phyloP scores from a whole-genome alignment of 2,797 vertebrate species.

The Carcharodon carcharias region DNA sequence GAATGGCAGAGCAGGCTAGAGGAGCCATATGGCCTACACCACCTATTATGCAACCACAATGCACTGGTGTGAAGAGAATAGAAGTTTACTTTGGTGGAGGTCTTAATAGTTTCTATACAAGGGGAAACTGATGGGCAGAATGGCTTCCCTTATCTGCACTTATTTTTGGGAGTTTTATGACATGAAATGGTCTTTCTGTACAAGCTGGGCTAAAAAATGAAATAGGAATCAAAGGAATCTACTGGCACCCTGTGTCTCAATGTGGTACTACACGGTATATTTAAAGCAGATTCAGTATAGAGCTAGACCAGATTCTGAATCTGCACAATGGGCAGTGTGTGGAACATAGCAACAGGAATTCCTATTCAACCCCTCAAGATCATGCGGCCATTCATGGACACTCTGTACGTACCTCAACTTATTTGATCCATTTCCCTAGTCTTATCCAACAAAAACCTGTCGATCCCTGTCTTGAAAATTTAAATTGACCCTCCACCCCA shows the following conservation, averaged over 20 bases:
- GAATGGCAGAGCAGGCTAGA: background rate
- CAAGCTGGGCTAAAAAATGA: background rate
- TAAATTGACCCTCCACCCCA: background rate
- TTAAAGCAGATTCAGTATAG: no score
- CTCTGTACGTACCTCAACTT: background rate
- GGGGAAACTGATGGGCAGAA: background rate
- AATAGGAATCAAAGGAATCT: background rate
- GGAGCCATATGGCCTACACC: background rate
- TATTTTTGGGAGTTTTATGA: background rate
- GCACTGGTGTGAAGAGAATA: background rate
- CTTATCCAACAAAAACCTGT: background rate
- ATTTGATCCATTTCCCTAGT: background rate
- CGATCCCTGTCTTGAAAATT: background rate
- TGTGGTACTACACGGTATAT: background rate
- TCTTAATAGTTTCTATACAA: background rate
- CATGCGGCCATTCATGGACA: background rate
- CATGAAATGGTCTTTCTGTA: background rate
- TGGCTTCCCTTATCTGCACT: background rate
- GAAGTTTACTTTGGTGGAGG: background rate
- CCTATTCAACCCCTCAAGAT: background rate
- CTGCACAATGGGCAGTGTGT: background rate
- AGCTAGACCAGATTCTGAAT: background rate
- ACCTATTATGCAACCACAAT: background rate
- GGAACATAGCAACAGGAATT: background rate
- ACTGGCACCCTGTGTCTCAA: background rate